A percentile compares a stretch with the other conserved stretches of the same genome.
Conservation (phyloP, 2,888 invertebrate genomes). For the Drosophila meridionalis region DNA sequence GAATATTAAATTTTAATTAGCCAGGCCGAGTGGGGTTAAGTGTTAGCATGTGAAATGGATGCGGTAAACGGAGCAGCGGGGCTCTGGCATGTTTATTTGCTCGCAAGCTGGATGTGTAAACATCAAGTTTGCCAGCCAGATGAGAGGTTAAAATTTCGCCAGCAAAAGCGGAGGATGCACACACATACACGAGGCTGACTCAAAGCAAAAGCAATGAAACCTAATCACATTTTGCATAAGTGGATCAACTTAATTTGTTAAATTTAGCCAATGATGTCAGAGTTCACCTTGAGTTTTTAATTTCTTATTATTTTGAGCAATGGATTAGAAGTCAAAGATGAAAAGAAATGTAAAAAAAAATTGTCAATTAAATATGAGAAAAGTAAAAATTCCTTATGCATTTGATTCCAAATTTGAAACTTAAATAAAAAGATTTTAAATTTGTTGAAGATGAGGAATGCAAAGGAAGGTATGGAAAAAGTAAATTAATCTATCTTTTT, state of each 20-base stretch:
- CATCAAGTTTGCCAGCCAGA: slow-evolving; percentile 13
- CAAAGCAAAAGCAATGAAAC: slow-evolving; percentile 26
- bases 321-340: too few species aligned
- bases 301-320: slow-evolving; percentile 8
- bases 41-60: slow-evolving; percentile 29
- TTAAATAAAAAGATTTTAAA: background rate
- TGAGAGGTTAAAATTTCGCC: slow-evolving; percentile 18
- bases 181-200: background rate
- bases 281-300: background rate
- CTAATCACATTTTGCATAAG: slow-evolving; percentile 39
- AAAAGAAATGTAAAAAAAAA: background rate
- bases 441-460: background rate
- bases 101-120: slow-evolving; percentile 39
- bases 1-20: slow-evolving; percentile 79
- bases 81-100: slow-evolving; percentile 48
- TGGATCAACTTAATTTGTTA: slow-evolving; percentile 37
- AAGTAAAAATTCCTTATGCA: background rate
- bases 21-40: slow-evolving; percentile 48
- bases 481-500: too few species aligned
- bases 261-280: background rate
- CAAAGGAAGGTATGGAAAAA: background rate
- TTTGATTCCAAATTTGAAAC: background rate
- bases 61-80: slow-evolving; percentile 9
- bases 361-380: background rate
- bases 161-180: background rate